Evolutionary conservation across 2,888 invertebrate species (phyloP), one percentile per base, ranked within the genome.

Genomic region (Chymomyza amoena): DNA sequence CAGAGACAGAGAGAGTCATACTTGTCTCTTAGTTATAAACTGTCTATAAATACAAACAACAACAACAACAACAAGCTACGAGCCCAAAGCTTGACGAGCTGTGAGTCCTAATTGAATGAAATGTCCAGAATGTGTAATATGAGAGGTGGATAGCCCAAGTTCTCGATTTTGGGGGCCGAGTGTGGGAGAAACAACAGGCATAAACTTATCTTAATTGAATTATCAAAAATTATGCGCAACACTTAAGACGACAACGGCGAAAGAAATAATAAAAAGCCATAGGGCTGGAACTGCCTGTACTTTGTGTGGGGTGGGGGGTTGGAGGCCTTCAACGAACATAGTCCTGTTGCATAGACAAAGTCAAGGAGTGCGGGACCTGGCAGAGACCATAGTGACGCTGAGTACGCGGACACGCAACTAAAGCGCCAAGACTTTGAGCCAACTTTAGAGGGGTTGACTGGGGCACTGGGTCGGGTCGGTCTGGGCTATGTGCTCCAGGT

Each of bases 121-220:
- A 84, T 77, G 77, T 25, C 39, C 61, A 63, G 65, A 45, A 45
- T 45, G 39, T 45, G 39, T 45, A 45, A 45, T 45, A 45, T 45
- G 39, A 45, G 39, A 45, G 39, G 13, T 45, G 13, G 39, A 45
- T 45, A 45, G 25, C 57, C 15, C 57, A 7, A 18, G 20, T 57
- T 20, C 59, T 20, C 20, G 18, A 2, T 16, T 20, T 20, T 28
- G 45, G 61, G 56, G 36, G 61, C 13, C 64, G 64, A 73, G 76
- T 61, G 50, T 50, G 62, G 68, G 57, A 62, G 71, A 59, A 65
- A 60, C 60, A 78, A 45, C 52, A 56, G 16, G 64, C 73, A 79
- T 75, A 81, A 80, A 85, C 83, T 85, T 83, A 83, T 83, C 86
- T 83, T 85, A 83, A 83, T 83, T 83, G 83, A 83, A 83, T 83